A percentile compares a stretch with the other conserved stretches of the same genome.
These are phyloP conservation scores for Drosophila kohkoa DNA, from an alignment of 1,140 invertebrate species.

Conservation along the genomic window DNA sequence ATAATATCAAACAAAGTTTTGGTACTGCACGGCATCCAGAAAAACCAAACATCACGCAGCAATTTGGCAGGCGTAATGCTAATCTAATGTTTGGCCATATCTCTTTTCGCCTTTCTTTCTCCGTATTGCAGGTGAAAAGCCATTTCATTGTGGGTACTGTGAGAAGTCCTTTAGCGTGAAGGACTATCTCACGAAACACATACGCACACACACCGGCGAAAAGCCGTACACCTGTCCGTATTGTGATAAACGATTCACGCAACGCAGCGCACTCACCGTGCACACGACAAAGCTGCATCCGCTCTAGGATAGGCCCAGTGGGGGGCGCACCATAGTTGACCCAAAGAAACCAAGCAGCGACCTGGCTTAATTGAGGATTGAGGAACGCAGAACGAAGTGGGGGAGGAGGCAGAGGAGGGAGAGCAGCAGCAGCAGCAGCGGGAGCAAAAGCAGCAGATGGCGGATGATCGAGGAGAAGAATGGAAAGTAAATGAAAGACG, in stretches of 20 bases:
- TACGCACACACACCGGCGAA: conserved; percentile 83
- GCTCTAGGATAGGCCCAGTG: conserved; percentile 81
- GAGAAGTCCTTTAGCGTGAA: conserved; percentile 84
- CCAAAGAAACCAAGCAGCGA: conserved; percentile 42
- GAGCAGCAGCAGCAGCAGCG: conserved; percentile 20
- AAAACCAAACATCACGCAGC: conserved; percentile 9
- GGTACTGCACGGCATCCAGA: conserved; percentile 77
- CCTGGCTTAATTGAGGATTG: conserved; percentile 18
- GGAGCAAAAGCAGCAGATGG: conserved; percentile 8
- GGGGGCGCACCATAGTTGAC: conserved; percentile 63
- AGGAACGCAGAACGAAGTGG: conserved; percentile 20
- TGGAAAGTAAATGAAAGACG: conserved; percentile 72
- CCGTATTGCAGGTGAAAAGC: conserved; percentile 80
- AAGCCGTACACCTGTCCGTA: conserved; percentile 84
- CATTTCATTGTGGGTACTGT: conserved; percentile 81
- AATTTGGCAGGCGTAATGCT: conserved; percentile 31
- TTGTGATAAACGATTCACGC: conserved; percentile 83
- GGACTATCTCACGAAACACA: conserved; percentile 84
- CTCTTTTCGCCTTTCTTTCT: conserved; percentile 40
- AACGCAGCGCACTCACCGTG: conserved; percentile 81
- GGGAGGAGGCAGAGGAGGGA: conserved; percentile 19
- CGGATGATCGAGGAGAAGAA: conserved; percentile 2
- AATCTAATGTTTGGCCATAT: conserved; percentile 62
- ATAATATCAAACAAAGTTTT: conserved; percentile 73
- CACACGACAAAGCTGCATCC: conserved; percentile 84